Evolutionary conservation across 2,113 vertebrate species (phyloP), one percentile per base, ranked within the genome.

Genomic region (Elachura formosa): DNA sequence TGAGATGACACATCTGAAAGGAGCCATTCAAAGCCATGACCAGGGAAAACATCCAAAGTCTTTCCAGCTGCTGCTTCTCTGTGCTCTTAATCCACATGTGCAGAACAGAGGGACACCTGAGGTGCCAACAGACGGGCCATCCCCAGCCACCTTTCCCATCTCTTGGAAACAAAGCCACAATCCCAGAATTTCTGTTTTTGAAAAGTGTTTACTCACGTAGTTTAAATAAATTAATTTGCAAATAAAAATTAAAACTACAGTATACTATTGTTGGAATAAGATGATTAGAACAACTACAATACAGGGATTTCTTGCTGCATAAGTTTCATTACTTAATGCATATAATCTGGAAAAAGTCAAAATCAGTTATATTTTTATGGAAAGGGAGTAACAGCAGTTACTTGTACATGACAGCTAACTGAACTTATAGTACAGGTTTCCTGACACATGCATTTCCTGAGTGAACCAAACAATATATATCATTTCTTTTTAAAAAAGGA

Each of bases 211-310:
- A 97, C 97, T 98, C 96, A 95, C 73, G 16, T 96, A 94, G 86
- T 97, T 96, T 96, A 97, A 98, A 98, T 98, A 98, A 98, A 98
- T 98, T 98, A 98, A 96, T 98, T 97, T 97, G 97, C 97, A 98
- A 98, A 98, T 98, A 98, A 98, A 98, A 98, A 98, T 97, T 97
- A 98, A 96, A 96, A 97, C 97, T 98, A 98, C 97, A 97, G 96
- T 97, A 90, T 95, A 94, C 96, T 96, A 98, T 95, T 97, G 94
- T 94, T 90, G 84, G 97, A 97, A 97, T 96, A 98, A 97, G 97
- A 97, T 97, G 95, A 97, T 97, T 97, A 97, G 96, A 98, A 98
- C 97, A 97, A 96, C 96, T 97, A 98, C 96, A 96, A 97, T 96
- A 98, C 95, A 97, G 94, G 97, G 95, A 91, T 96, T 97, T 94